Base-by-base conservation (phyloP, 2,888 invertebrate genomes). In the Achlya flavicornis region DNA sequence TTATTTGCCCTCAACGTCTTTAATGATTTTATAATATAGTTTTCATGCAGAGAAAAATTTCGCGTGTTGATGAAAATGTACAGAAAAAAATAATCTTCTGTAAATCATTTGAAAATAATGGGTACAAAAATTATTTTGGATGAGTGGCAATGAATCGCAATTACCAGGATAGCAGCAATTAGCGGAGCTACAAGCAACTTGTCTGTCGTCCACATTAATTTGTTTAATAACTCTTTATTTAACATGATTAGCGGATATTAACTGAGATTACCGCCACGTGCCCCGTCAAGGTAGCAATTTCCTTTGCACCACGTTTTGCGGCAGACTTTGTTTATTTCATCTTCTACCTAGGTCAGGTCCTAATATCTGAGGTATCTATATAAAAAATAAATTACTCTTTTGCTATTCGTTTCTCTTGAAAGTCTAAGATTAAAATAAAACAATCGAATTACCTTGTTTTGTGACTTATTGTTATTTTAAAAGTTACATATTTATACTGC, bases 161-260 rank as follows among this genome's bases (percentile, higher is more conserved):
- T 16, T 53, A 53, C 53, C 53, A 53, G 19, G 53, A 19, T 4
- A 53, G 19, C 53, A 53, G 53, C 19, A 53, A 53, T 53, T 10
- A 53, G 53, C 19, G 19, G 53, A 53, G 53, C 10, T 19, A 19
- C 53, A 19, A 53, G 53, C 19, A 19, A 53, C 53, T 19, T 14
- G n/a, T 53, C 41, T 1, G 53, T 53, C 14, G 53, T 53, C 53
- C 53, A 53, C 53, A 53, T 19, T 53, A 53, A 53, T 53, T 53
- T 53, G 53, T 19, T 53, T 53, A 53, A 16, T 53, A 53, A 53
- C 53, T 53, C 16, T 53, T 53, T 53, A 53, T 53, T 19, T 53
- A 53, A 53, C 53, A 53, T 53, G 53, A 53, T 53, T 19, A 53
- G 53, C 16, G 53, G 53, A 53, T 53, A 53, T 53, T 53, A 53